phyloP scores from a whole-genome alignment of 1,140 invertebrate genomes.

The Drosophila micromelanica region DNA sequence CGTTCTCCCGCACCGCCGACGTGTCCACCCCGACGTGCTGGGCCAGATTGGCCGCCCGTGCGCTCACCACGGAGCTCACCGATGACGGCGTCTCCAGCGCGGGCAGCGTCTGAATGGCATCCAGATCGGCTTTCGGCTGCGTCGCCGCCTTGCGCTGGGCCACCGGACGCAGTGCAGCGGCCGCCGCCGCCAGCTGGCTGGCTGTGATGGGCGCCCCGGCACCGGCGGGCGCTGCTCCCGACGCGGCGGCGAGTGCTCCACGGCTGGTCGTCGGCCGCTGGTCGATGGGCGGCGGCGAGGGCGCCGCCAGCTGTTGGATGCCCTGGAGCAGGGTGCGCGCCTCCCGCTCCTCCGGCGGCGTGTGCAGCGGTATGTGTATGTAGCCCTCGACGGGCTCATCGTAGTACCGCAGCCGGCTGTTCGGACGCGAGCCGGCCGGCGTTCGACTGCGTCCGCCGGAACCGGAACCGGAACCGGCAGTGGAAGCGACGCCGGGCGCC shows the following conservation, averaged over 20 bases:
- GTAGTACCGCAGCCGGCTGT: too few species aligned
- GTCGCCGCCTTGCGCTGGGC: constrained; percentile 43
- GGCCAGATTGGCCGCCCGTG: constrained; percentile 61
- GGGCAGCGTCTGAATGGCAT: constrained; percentile 78
- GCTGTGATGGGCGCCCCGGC: constrained; percentile 59
- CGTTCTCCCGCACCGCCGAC: constrained; percentile 35
- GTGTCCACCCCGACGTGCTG: constrained; percentile 17
- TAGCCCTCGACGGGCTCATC: too few species aligned
- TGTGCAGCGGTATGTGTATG: too few species aligned
- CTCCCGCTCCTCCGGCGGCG: too few species aligned
- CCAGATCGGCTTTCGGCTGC: constrained; percentile 58
- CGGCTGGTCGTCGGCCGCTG: too few species aligned
- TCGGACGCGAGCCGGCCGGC: constrained; percentile 29
- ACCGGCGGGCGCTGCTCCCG: constrained; percentile 22
- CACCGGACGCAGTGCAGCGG: constrained; percentile 64
- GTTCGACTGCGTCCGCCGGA: constrained; percentile 59
- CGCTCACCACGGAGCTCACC: constrained; percentile 55
- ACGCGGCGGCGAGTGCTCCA: too few species aligned
- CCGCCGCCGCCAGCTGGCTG: constrained; percentile 61
- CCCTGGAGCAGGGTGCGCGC: too few species aligned
- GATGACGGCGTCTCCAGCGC: constrained; percentile 67
- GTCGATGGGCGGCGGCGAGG: too few species aligned
- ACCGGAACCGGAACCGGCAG: constrained; percentile 55
- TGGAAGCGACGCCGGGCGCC: constrained; percentile 40
- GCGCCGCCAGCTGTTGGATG: too few species aligned